These are phyloP conservation scores for Drosophila lutescens DNA, from an alignment of 2,888 invertebrate genomes.

Conservation along the genomic window DNA sequence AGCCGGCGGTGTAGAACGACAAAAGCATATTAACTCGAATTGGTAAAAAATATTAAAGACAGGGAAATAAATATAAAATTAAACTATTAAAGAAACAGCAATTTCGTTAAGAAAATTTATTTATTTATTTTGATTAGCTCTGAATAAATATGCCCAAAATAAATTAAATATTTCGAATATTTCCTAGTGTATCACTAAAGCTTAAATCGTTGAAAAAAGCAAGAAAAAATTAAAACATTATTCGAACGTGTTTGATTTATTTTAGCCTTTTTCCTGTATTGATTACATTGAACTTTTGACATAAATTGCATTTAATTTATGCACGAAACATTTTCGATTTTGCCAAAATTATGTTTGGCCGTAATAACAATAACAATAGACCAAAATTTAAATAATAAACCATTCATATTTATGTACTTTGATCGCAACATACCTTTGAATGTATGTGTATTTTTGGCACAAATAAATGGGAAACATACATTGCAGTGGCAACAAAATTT, in stretches of 20 bases:
- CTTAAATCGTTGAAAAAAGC: neutral
- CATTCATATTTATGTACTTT: conserved; percentile 9
- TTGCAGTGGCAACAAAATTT: conserved; percentile 17
- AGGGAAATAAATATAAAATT: no score
- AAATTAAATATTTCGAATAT: neutral
- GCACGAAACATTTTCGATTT: conserved; percentile 49
- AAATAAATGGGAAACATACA: conserved; percentile 39
- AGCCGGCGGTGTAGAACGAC: conserved; percentile 47
- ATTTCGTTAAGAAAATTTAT: no score
- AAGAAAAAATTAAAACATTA: neutral
- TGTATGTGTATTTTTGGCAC: conserved; percentile 2
- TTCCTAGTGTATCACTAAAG: neutral
- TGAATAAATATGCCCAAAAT: neutral
- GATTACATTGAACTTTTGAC: conserved; percentile 54
- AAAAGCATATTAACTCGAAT: neutral
- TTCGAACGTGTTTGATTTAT: conserved; percentile 14
- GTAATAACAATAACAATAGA: conserved; percentile 29
- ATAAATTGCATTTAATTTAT: conserved; percentile 63
- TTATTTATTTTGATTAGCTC: no score
- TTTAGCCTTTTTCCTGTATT: neutral
- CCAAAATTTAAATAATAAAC: conserved; percentile 49
- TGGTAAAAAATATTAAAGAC: no score
- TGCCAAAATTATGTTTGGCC: conserved; percentile 32
- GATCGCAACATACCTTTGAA: conserved; percentile 6
- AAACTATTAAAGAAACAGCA: no score